Evolutionary conservation across 2,888 invertebrate genomes (phyloP).

Genomic region (Adineta ricciae): DNA sequence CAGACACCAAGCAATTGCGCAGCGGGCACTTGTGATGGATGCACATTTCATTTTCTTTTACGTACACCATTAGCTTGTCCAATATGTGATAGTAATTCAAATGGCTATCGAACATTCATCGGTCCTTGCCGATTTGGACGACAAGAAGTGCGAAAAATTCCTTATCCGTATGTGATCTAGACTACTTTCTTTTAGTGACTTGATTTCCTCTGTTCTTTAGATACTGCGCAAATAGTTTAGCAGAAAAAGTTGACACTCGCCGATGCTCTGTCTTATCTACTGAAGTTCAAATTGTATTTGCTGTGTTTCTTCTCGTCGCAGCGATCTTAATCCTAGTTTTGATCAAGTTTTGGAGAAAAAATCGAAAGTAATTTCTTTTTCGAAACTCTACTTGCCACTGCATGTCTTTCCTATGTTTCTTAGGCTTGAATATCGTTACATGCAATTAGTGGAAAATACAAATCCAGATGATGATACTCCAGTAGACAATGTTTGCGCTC

Average conservation of each 20-base stretch:
- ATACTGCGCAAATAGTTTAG: background rate
- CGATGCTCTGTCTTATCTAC: slow-evolving; percentile 18
- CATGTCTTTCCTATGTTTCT: no score
- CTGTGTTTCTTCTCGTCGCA: background rate
- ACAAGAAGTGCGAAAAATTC: slow-evolving; percentile 16
- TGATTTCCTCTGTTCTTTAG: background rate
- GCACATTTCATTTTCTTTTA: slow-evolving; percentile 56
- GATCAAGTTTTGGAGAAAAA: slow-evolving; percentile 49
- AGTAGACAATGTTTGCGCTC: slow-evolving; percentile 13
- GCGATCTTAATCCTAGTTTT: slow-evolving; percentile 38
- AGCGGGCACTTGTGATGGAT: slow-evolving; percentile 59
- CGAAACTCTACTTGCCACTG: no score
- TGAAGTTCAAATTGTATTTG: background rate
- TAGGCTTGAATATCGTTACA: slow-evolving; percentile 55
- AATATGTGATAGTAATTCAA: slow-evolving; percentile 49
- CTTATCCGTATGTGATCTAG: background rate
- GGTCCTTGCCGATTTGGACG: background rate
- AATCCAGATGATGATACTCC: slow-evolving; percentile 20
- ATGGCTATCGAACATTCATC: background rate
- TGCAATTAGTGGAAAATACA: slow-evolving; percentile 52
- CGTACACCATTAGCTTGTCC: slow-evolving; percentile 54
- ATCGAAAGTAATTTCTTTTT: slow-evolving; percentile 50
- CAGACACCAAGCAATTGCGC: slow-evolving; percentile 48
- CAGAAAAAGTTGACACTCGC: background rate
- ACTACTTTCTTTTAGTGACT: background rate